Conservation (phyloP, 2,113 vertebrate species). For the Chelonoidis abingdonii region DNA sequence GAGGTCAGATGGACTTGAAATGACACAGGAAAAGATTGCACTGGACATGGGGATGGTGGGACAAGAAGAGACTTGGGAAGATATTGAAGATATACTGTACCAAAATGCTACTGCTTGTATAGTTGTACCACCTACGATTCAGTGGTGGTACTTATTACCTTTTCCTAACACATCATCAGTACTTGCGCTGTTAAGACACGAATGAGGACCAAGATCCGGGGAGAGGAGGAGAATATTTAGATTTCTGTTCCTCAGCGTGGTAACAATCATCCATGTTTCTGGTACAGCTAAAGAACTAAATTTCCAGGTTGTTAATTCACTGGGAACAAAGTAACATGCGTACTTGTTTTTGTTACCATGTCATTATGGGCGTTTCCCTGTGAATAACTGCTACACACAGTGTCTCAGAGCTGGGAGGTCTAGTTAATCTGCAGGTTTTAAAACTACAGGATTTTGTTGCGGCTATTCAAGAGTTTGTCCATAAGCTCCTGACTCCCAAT, state of each 20-base stretch:
- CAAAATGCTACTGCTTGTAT: background rate
- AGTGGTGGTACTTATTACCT: background rate
- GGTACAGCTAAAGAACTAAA: background rate
- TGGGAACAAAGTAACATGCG: background rate
- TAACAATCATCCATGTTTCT: background rate
- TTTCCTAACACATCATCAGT: background rate
- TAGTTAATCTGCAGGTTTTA: slow-evolving; percentile 6
- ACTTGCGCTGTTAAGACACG: background rate
- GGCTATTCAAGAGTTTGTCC: slow-evolving; percentile 9
- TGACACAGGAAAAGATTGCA: background rate
- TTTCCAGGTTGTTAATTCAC: background rate
- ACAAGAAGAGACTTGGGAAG: background rate
- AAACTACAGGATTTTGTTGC: background rate
- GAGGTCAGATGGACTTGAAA: background rate
- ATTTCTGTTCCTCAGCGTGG: background rate
- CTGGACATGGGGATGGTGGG: background rate
- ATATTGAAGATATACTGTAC: background rate
- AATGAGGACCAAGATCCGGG: background rate
- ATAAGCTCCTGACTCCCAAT: background rate
- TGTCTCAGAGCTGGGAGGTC: slow-evolving; percentile 51
- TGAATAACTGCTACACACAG: background rate
- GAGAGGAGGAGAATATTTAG: background rate
- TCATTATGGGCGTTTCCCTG: background rate
- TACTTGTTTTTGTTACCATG: background rate
- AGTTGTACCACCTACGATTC: background rate